Evolutionary conservation across 2,888 invertebrate genomes (phyloP).

Genomic region (Phalera bucephala): DNA sequence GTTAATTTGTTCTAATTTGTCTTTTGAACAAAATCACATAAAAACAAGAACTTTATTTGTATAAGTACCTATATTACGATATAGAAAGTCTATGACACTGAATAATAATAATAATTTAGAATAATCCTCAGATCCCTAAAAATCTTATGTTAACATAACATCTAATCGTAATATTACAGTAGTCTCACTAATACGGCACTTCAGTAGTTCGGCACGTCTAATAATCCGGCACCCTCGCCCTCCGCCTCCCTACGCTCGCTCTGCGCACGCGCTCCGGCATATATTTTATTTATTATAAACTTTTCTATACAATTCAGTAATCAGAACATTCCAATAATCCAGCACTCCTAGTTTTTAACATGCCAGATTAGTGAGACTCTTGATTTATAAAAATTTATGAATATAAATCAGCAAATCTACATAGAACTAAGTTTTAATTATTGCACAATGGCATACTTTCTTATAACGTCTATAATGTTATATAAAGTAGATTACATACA

Average conservation of each 20-base stretch:
- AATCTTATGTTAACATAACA: constrained; percentile 15
- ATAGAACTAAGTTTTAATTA: constrained; percentile 33
- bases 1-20: constrained; percentile 40
- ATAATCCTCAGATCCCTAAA: constrained; percentile 28
- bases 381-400: constrained; percentile 21
- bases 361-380: no score
- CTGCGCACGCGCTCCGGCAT: no score
- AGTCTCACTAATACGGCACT: no score
- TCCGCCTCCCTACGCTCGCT: no score
- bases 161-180: constrained; percentile 15
- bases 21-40: constrained; percentile 33
- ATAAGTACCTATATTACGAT: constrained; percentile 16
- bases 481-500: constrained; percentile 20
- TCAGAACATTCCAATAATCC: no score
- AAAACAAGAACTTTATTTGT: constrained; percentile 13
- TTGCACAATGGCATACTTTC: constrained; percentile 48
- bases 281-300: no score
- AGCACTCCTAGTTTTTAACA: no score
- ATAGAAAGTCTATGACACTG: constrained; percentile 34
- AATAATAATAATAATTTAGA: constrained; percentile 20
- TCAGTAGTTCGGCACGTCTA: no score
- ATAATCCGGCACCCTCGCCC: no score
- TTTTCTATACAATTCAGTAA: no score
- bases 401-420: constrained; percentile 26
- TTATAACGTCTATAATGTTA: constrained; percentile 19